A percentile compares a stretch with the other conserved stretches of the same genome.
Conservation (phyloP, 2,797 vertebrate species). For the Fringilla coelebs region DNA sequence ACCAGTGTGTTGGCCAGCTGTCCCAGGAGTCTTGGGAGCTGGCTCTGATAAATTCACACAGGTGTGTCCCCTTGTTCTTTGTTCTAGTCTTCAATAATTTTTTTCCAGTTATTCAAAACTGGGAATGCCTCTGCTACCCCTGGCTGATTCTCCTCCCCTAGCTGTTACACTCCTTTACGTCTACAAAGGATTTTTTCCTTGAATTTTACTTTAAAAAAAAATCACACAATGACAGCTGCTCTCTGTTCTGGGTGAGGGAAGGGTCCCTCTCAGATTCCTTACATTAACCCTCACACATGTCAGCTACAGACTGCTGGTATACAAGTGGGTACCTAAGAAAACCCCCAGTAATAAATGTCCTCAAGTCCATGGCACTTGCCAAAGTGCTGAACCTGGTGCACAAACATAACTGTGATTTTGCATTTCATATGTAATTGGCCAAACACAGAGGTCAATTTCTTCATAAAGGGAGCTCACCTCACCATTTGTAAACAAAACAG, state of each 20-base stretch:
- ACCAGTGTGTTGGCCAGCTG: not conserved
- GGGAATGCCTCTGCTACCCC: not conserved
- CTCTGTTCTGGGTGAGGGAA: not conserved
- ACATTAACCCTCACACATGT: not conserved
- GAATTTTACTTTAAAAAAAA: not conserved
- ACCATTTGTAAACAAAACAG: not conserved
- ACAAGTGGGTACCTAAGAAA: not conserved
- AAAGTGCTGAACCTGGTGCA: not conserved
- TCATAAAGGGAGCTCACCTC: not conserved
- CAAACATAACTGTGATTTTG: not conserved
- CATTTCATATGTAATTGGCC: not conserved
- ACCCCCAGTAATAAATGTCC: not conserved
- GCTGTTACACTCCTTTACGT: not conserved
- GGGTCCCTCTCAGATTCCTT: not conserved
- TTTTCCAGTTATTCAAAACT: not conserved
- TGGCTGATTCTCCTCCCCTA: not conserved
- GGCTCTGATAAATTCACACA: not conserved
- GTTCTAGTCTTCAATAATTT: not conserved
- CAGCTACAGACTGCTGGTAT: not conserved
- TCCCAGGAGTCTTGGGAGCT: not conserved
- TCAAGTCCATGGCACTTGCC: not conserved
- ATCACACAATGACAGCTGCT: not conserved
- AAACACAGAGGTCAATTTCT: not conserved
- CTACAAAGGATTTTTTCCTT: not conserved
- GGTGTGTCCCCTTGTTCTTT: not conserved